Percentiles rank a stretch among this genome's conserved stretches.
phyloP scores from a whole-genome alignment of 2,888 invertebrate species.

The Timandra comae region DNA sequence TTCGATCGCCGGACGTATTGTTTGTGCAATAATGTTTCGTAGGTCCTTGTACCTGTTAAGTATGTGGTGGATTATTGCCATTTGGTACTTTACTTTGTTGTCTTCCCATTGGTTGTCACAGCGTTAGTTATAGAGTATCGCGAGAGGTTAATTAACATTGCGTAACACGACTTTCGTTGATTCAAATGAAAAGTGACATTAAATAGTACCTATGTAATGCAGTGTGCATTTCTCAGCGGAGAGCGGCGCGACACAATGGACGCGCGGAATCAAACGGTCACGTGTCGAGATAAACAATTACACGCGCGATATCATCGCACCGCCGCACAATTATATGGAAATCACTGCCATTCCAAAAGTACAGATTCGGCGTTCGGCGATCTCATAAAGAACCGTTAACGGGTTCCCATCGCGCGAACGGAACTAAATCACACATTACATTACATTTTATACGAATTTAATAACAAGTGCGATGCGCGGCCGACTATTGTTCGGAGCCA shows the following conservation, averaged over 20 bases:
- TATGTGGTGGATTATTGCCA: too few species aligned
- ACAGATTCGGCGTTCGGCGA: slow-evolving; percentile 39
- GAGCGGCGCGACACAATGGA: slow-evolving; percentile 5
- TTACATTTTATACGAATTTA: slow-evolving; percentile 77
- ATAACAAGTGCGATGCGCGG: slow-evolving; percentile 69
- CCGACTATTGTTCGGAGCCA: slow-evolving; percentile 60
- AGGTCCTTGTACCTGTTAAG: too few species aligned
- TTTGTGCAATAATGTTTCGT: too few species aligned
- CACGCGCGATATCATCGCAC: slow-evolving; percentile 33
- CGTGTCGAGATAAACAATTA: slow-evolving; percentile 26
- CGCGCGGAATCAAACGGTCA: slow-evolving; percentile 20
- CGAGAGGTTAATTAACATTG: too few species aligned
- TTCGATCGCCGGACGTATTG: too few species aligned
- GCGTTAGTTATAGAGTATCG: too few species aligned
- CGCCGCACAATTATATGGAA: slow-evolving; percentile 38
- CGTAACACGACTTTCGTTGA: too few species aligned
- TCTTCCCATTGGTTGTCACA: too few species aligned
- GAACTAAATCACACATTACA: slow-evolving; percentile 74
- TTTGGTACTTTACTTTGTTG: too few species aligned
- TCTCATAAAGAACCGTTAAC: slow-evolving; percentile 55
- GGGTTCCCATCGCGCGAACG: slow-evolving; percentile 68
- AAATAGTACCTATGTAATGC: too few species aligned
- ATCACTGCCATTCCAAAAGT: slow-evolving; percentile 37
- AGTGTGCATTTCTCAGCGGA: too few species aligned
- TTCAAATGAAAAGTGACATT: too few species aligned